phyloP scores from a whole-genome alignment of 2,113 vertebrate genomes.

The Percina caprodes region DNA sequence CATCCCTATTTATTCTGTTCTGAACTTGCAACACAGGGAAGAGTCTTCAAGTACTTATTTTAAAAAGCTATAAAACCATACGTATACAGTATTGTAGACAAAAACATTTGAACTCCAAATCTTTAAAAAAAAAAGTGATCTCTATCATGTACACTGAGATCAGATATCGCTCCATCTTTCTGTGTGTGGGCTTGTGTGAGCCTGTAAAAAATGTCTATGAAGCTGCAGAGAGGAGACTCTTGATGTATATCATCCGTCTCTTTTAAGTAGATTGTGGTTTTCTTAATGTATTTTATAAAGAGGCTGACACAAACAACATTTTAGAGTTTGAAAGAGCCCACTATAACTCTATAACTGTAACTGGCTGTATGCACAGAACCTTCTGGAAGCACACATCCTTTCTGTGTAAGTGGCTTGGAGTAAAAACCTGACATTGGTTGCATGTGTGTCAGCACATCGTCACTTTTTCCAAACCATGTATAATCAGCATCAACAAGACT shows the following conservation, averaged over 20 bases:
- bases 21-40: background rate
- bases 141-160: background rate
- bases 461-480: background rate
- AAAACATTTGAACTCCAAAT: no score
- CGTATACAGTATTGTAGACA: background rate
- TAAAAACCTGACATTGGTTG: background rate
- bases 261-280: background rate
- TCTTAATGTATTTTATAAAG: background rate
- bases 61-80: background rate
- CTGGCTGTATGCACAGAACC: background rate
- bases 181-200: background rate
- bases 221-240: background rate
- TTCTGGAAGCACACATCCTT: background rate
- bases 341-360: background rate
- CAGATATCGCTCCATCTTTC: background rate
- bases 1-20: background rate
- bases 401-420: slow-evolving; percentile 19
- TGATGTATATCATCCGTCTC: background rate
- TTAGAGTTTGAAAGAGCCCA: no score
- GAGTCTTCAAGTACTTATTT: background rate
- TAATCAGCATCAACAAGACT: slow-evolving; percentile 10
- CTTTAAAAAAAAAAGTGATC: background rate
- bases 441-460: background rate
- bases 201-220: slow-evolving; percentile 28
- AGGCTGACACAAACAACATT: background rate